Conservation (phyloP, 2,797 vertebrate genomes). For the Apogon hyalosoma region DNA sequence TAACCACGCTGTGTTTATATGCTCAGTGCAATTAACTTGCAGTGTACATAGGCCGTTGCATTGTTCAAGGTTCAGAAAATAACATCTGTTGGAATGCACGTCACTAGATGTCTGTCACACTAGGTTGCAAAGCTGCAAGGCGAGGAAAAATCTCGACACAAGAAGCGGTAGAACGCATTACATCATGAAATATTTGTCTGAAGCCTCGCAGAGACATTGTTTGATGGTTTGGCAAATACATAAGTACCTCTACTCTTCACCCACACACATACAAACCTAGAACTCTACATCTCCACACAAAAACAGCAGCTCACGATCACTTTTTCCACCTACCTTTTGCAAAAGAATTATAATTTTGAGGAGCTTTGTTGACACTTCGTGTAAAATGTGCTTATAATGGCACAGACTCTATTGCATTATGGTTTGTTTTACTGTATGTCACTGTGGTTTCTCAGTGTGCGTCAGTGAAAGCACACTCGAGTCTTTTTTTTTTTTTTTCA, state of each 20-base stretch:
- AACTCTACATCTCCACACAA: constrained; percentile 1
- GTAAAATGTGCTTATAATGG: too few species aligned
- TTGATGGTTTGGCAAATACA: constrained; percentile 55
- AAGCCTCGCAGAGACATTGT: constrained; percentile 41
- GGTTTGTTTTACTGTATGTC: not conserved
- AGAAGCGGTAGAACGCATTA: constrained; percentile 19
- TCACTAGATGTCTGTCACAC: constrained; percentile 32
- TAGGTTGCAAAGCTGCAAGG: constrained; percentile 29
- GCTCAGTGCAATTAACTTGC: too few species aligned
- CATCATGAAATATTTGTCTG: constrained; percentile 48
- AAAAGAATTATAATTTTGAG: constrained; percentile 2
- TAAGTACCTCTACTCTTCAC: constrained; percentile 38
- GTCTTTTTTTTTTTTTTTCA: constrained; percentile 4
- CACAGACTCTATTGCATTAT: too few species aligned
- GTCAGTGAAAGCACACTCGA: constrained; percentile 26
- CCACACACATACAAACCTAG: constrained; percentile 43
- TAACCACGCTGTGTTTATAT: not conserved
- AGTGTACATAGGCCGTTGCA: too few species aligned
- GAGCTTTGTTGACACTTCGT: not conserved
- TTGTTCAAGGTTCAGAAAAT: constrained; percentile 19
- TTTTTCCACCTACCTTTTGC: not conserved
- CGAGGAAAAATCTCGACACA: constrained; percentile 5
- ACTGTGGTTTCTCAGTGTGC: constrained; percentile 40
- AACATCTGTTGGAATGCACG: constrained; percentile 28
- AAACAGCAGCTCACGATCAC: constrained; percentile 12